Base-by-base conservation (phyloP, 2,797 vertebrate genomes). In the Pseudochromis fuscus region DNA sequence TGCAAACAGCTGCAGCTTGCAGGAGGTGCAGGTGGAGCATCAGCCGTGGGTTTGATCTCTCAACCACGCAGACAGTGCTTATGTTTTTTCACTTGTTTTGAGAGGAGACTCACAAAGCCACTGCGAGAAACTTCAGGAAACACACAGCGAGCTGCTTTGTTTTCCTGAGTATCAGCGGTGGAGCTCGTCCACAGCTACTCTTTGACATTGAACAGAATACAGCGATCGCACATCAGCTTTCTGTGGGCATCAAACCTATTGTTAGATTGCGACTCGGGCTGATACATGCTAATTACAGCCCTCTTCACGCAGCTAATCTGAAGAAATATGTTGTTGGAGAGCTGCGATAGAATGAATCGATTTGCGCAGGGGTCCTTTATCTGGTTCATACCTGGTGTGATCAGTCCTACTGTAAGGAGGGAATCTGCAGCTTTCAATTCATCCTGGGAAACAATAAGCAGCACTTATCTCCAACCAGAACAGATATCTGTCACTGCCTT, bases 131-230 rank as follows among this genome's bases (percentile, higher is more conserved):
- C 44, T 30, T 52, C 11, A 33, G 19, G 8, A 24, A 38, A 57
- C 45, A 35, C 10, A 3, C 51, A 60, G 18, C 23, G 21, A 23
- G 35, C 58, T 68, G 40, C 55, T 69, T 68, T 45, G 60, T 66
- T 68, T 67, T 45, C 44, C 59, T 40, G 27, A 19, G 53, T 38
- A 58, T 65, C 66, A 53, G n/a, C 67, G 56, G 44, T 27, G 37
- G 33, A 18, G 5, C 49, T 48, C 21, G 9, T 55, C 42, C 33
- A 23, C 49, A 55, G 65, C 58, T 62, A 48, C 72, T 46, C 52
- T 13, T 66, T 78, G 72, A 82, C 79, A 78, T 69, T 86, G 79
- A 74, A 80, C 75, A 79, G 18, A 71, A 81, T 62, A 25, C 48
- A 16, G 16, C 1, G 35, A 77, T 70, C 51, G 30, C 48, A 57